A percentile compares a stretch with the other conserved stretches of the same genome.
Conservation (phyloP, 2,113 vertebrate genomes). For the Bungarus multicinctus region DNA sequence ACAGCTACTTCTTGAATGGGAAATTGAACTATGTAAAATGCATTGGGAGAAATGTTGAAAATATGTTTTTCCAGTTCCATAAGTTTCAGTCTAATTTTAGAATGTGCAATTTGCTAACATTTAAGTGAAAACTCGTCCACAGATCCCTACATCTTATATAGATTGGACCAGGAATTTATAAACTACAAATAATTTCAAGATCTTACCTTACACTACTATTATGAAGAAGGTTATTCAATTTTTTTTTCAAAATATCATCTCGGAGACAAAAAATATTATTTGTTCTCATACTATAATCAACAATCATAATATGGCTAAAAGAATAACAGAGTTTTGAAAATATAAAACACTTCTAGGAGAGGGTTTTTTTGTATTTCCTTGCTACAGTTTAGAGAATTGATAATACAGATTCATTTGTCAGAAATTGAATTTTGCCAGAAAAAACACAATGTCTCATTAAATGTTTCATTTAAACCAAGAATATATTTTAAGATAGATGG, state of each 20-base stretch:
- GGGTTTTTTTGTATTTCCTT: not conserved
- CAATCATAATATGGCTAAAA: not conserved
- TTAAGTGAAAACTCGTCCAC: not conserved
- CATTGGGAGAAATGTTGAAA: not conserved
- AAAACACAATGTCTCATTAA: not conserved
- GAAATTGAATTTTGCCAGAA: not conserved
- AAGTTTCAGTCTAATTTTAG: not conserved
- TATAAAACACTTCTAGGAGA: not conserved
- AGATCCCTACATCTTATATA: not conserved
- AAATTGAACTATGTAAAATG: not conserved
- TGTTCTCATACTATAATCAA: not conserved
- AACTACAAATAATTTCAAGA: not conserved
- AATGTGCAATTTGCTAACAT: not conserved
- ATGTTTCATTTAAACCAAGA: not conserved
- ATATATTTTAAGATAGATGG: not conserved
- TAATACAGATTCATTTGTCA: not conserved
- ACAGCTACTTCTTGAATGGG: not conserved
- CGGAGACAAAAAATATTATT: not conserved
- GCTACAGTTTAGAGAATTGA: not conserved
- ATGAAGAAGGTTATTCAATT: not conserved
- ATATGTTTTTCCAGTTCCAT: not conserved
- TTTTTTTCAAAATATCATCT: not conserved
- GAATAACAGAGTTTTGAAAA: not conserved
- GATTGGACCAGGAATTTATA: not conserved
- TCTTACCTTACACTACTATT: not conserved